A percentile compares a stretch with the other conserved stretches of the same genome.
These are phyloP conservation scores for Eospalax fontanierii DNA, from an alignment of 2,797 vertebrate species.

Conservation along the genomic window DNA sequence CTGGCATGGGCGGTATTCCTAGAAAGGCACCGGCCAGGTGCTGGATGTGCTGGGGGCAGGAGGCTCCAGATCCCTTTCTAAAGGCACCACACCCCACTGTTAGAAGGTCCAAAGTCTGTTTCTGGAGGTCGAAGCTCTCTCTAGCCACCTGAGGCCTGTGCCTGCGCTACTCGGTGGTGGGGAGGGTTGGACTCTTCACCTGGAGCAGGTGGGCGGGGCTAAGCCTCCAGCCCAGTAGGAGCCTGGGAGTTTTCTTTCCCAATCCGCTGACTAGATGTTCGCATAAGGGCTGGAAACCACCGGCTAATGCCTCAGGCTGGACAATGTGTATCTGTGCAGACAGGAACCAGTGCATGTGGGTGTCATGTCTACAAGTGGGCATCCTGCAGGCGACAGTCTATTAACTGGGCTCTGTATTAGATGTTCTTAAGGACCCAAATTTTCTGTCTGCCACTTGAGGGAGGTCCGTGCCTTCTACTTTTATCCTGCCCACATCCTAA, in stretches of 20 bases:
- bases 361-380: not conserved
- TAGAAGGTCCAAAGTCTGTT: not conserved
- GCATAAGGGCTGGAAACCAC: not conserved
- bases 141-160: not conserved
- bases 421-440: not conserved
- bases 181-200: not conserved
- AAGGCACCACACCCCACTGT: accelerated
- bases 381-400: not conserved
- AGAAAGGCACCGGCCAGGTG: not conserved
- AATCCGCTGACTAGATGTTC: not conserved
- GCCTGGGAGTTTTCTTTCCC: not conserved
- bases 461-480: too few relatives aligned
- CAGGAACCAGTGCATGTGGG: not conserved
- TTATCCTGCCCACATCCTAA: not conserved
- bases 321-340: not conserved
- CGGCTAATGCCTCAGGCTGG: not conserved
- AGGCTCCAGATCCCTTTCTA: not conserved
- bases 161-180: not conserved
- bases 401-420: too few relatives aligned
- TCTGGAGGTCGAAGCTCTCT: not conserved
- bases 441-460: too few relatives aligned
- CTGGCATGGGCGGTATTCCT: accelerated
- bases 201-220: too few relatives aligned
- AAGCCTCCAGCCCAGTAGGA: too few relatives aligned
- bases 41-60: not conserved